phyloP scores from a whole-genome alignment of 2,888 invertebrate genomes.

The Beris morrisii region DNA sequence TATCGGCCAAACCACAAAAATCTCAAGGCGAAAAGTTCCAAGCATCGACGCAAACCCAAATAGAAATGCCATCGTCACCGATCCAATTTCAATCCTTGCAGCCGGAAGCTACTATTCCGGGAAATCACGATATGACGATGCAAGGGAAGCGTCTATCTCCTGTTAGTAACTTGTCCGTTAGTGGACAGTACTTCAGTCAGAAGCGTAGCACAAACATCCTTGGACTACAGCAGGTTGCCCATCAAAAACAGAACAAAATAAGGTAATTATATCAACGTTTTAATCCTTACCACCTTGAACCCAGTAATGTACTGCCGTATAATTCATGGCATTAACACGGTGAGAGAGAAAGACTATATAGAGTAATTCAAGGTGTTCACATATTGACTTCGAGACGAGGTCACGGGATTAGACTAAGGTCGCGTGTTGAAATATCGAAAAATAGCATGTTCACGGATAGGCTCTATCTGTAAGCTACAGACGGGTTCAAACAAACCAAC shows the following conservation, averaged over 20 bases:
- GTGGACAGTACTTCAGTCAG: constrained; percentile 39
- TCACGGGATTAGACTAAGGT: too few species aligned
- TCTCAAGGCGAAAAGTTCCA: constrained; percentile 12
- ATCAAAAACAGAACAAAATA: constrained; percentile 18
- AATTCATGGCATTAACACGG: too few species aligned
- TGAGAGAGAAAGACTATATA: too few species aligned
- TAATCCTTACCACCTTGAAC: background rate
- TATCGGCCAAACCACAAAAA: constrained; percentile 39
- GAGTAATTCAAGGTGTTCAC: too few species aligned
- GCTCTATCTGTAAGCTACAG: too few species aligned
- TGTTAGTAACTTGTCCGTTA: constrained; percentile 26
- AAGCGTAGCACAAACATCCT: constrained; percentile 39
- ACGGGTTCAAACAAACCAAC: too few species aligned
- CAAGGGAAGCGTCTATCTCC: constrained; percentile 38
- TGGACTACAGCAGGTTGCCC: constrained; percentile 35
- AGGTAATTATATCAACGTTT: background rate
- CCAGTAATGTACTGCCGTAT: too few species aligned
- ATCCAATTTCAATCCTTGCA: constrained; percentile 53
- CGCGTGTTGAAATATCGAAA: too few species aligned
- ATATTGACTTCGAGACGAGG: too few species aligned
- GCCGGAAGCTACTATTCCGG: constrained; percentile 41
- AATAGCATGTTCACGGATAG: too few species aligned
- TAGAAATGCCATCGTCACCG: constrained; percentile 45
- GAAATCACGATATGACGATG: constrained; percentile 6
- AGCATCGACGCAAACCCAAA: constrained; percentile 31